Conservation (phyloP, 2,797 vertebrate genomes). For the Botia kubotai region DNA sequence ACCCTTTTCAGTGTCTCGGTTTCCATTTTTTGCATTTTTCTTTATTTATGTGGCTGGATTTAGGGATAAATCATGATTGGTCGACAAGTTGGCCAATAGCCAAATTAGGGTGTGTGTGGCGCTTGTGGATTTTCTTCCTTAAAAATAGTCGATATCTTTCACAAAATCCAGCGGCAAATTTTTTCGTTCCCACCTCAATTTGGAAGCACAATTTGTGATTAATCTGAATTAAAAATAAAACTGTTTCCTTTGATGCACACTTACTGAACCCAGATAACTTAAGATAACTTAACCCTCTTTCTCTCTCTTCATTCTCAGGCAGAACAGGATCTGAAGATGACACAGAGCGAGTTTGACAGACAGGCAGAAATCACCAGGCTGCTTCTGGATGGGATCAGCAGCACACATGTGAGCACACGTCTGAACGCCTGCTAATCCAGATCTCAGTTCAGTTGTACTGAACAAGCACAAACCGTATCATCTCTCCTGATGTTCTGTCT, state of each 20-base stretch:
- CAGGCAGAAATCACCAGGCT: slow-evolving; percentile 98
- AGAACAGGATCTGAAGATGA: slow-evolving; percentile 97
- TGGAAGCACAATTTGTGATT: too few species aligned
- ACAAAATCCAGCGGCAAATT: not conserved
- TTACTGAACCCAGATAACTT: slow-evolving; percentile 11
- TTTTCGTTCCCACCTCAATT: not conserved
- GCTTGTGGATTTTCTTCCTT: not conserved
- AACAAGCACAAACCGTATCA: not conserved
- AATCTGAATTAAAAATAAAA: not conserved
- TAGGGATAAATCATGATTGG: not conserved
- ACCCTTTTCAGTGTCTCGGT: not conserved
- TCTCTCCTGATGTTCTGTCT: not conserved
- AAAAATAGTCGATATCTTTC: not conserved
- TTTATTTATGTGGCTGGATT: not conserved
- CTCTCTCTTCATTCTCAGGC: slow-evolving; percentile 74
- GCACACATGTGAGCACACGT: slow-evolving; percentile 87
- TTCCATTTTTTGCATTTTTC: not conserved
- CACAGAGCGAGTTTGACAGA: slow-evolving; percentile 97
- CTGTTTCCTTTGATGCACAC: not conserved
- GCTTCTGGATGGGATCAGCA: slow-evolving; percentile 95
- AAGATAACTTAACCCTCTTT: not conserved
- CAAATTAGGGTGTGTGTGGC: not conserved
- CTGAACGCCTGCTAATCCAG: not conserved
- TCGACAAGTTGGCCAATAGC: too few species aligned
- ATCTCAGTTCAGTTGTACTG: not conserved